Conservation (phyloP, 2,888 invertebrate species). For the Dilophus febrilis region DNA sequence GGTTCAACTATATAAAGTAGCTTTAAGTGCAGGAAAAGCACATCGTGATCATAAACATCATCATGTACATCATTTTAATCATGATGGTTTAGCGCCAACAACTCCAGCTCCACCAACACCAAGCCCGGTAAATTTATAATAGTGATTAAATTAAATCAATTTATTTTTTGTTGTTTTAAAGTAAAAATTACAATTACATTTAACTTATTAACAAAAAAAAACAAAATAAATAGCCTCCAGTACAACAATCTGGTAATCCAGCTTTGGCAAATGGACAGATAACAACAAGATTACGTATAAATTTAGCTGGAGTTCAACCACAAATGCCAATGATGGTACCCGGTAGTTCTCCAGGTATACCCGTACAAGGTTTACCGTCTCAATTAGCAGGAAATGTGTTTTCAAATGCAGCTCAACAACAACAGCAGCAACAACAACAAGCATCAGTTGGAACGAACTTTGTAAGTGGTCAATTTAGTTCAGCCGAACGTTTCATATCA, state of each 20-base stretch:
- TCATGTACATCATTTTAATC: conserved; percentile 64
- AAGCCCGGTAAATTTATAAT: conserved; percentile 5
- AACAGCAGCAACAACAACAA: conserved; percentile 9
- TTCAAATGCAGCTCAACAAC: neutral
- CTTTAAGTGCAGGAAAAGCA: conserved; percentile 69
- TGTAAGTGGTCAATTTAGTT: conserved; percentile 44
- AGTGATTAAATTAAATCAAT: neutral
- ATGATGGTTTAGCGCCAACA: conserved; percentile 48
- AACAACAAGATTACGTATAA: conserved; percentile 35
- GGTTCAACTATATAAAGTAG: conserved; percentile 63
- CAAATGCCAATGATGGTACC: conserved; percentile 29
- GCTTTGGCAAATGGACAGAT: conserved; percentile 44
- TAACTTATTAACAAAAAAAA: neutral
- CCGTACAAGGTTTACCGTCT: conserved; percentile 31
- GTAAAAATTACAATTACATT: too few species aligned
- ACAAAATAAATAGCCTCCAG: conserved; percentile 29
- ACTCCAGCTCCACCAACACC: conserved; percentile 37
- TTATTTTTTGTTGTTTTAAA: conserved; percentile 1
- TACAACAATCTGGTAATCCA: conserved; percentile 33
- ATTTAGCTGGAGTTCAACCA: conserved; percentile 30
- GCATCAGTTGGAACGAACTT: conserved; percentile 33
- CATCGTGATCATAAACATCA: conserved; percentile 78
- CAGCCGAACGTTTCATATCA: conserved; percentile 36
- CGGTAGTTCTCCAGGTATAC: conserved; percentile 17
- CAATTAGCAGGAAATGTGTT: conserved; percentile 20